These are phyloP conservation scores for Bombus superbus DNA, from an alignment of 1,140 invertebrate species.

Conservation along the genomic window DNA sequence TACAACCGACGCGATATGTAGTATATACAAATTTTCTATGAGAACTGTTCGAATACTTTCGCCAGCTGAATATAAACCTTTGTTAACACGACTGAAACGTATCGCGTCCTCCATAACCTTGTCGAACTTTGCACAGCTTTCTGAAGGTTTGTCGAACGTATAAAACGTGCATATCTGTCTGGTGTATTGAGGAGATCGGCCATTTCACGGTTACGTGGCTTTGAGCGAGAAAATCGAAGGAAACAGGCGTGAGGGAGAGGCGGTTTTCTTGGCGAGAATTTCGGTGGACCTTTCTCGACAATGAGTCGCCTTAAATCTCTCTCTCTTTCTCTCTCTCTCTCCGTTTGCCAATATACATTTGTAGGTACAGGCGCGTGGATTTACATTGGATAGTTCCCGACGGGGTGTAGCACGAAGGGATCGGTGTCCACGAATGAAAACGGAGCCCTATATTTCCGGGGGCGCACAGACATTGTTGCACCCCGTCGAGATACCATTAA, in stretches of 20 bases:
- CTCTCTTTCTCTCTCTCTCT: not conserved
- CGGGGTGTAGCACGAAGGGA: constrained; percentile 36
- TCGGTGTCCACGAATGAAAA: constrained; percentile 57
- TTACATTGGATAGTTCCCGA: constrained; percentile 49
- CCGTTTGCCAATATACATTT: constrained; percentile 53
- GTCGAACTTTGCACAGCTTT: not conserved
- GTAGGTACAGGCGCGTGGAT: constrained; percentile 55
- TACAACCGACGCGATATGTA: no score
- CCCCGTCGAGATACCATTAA: constrained; percentile 62
- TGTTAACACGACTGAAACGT: not conserved
- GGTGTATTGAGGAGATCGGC: constrained; percentile 8
- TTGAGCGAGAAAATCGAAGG: constrained; percentile 3
- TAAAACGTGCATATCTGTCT: not conserved
- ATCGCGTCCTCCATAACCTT: not conserved
- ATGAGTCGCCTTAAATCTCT: constrained; percentile 50
- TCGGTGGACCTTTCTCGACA: not conserved
- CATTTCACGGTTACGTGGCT: constrained; percentile 24
- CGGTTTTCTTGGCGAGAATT: constrained; percentile 50
- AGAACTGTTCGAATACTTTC: not conserved
- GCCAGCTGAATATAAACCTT: not conserved
- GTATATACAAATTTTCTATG: no score
- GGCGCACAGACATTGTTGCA: constrained; percentile 44
- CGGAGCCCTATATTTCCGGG: constrained; percentile 38
- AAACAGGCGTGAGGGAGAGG: constrained; percentile 4
- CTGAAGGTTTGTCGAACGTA: not conserved